Conservation (phyloP, 2,113 vertebrate species). For the Caranx melampygus region DNA sequence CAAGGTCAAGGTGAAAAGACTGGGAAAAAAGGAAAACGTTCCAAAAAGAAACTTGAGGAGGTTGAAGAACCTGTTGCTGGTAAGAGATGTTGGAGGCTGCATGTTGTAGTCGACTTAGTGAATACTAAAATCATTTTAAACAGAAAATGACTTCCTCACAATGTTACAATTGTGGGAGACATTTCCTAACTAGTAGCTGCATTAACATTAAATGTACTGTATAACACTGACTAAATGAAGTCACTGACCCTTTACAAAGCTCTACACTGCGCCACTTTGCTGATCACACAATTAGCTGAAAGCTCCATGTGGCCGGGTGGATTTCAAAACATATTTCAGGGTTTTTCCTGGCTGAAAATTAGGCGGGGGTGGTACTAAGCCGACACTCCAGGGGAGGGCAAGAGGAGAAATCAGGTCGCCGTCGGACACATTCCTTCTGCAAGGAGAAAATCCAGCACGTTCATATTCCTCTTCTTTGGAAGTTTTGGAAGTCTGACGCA, state of each 20-base stretch:
- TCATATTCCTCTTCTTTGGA: no score
- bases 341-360: no score
- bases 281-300: not conserved
- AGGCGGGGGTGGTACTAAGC: no score
- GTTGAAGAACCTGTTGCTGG: constrained; percentile 60
- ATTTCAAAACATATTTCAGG: not conserved
- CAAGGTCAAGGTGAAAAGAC: constrained; percentile 48
- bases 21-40: constrained; percentile 53
- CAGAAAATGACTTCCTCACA: constrained; percentile 51
- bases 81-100: constrained; percentile 64
- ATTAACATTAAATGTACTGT: constrained; percentile 20
- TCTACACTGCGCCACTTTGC: not conserved
- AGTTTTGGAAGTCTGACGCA: no score
- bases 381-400: no score
- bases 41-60: constrained; percentile 51
- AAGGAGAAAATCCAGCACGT: no score
- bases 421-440: no score
- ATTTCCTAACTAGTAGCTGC: constrained; percentile 4
- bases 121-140: constrained; percentile 44
- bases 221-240: not conserved
- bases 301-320: not conserved
- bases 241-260: no score
- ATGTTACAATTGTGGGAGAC: not conserved
- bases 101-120: constrained; percentile 30
- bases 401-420: no score